A percentile compares a stretch with the other conserved stretches of the same genome.
Evolutionary conservation across 2,888 invertebrate species (phyloP).

Genomic region (Amiota communis): DNA sequence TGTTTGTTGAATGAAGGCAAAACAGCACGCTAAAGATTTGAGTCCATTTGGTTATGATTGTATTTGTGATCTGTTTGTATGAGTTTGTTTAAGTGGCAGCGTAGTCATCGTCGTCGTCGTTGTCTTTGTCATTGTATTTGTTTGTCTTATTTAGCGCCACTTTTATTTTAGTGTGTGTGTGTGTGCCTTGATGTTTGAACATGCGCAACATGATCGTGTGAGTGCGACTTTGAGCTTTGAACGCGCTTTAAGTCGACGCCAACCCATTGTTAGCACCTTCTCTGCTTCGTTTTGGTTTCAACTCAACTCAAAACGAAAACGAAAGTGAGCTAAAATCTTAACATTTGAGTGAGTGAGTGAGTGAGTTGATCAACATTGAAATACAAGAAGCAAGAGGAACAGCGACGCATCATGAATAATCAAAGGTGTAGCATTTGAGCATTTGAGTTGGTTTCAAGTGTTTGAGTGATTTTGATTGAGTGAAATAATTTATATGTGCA

Average conservation of each 20-base stretch:
- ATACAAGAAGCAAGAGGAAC: background rate
- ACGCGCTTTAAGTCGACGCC: constrained; percentile 12
- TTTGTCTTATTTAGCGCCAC: background rate
- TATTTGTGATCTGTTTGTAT: background rate
- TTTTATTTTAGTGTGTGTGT: constrained; percentile 20
- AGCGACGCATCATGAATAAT: constrained; percentile 12
- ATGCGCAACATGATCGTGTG: background rate
- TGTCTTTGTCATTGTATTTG: background rate
- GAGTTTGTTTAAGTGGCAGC: constrained; percentile 36
- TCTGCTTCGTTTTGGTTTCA: too few species aligned
- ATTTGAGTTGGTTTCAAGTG: background rate
- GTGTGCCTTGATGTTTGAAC: constrained; percentile 17
- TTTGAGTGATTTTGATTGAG: constrained; percentile 42
- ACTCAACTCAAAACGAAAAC: constrained; percentile 47
- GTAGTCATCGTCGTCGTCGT: constrained; percentile 47
- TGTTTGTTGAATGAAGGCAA: too few species aligned
- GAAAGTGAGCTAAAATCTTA: constrained; percentile 51
- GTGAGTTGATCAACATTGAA: background rate
- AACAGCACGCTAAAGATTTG: background rate
- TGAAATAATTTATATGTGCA: constrained; percentile 18
- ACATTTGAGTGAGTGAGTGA: constrained; percentile 29
- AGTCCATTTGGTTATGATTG: background rate
- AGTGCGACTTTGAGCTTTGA: constrained; percentile 13
- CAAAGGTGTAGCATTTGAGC: background rate
- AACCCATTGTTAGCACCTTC: too few species aligned